Percentiles rank a stretch among this genome's conserved stretches.
Evolutionary conservation across 2,797 vertebrate genomes (phyloP).

Genomic region (Lindbergichthys nudifrons): DNA sequence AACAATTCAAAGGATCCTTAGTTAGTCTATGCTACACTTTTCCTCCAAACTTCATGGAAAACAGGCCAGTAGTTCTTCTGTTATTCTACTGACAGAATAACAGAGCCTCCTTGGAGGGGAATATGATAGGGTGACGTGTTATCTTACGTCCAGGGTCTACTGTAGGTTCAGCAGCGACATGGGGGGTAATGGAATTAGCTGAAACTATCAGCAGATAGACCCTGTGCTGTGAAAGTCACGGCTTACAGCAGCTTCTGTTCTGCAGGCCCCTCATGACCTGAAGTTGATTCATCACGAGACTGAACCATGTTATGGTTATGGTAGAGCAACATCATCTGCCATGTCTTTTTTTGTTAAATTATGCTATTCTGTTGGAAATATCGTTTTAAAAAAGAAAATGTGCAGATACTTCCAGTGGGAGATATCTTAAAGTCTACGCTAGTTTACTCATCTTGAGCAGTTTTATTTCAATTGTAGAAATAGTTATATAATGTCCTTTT

Average conservation of each 20-base stretch:
- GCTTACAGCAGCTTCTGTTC: conserved; percentile 10
- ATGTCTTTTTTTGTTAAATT: not conserved
- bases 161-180: conserved; percentile 8
- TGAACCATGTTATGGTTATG: not conserved
- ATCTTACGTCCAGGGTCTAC: not conserved
- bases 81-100: too few species aligned
- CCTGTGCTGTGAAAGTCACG: conserved; percentile 6
- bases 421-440: not conserved
- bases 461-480: not conserved
- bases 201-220: conserved; percentile 17
- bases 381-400: not conserved
- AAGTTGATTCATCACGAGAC: conserved; percentile 19
- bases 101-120: too few species aligned
- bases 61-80: too few species aligned
- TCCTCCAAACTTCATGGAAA: too few species aligned
- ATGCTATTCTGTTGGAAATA: not conserved
- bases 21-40: too few species aligned
- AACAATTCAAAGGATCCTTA: too few species aligned
- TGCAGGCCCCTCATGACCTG: conserved; percentile 4
- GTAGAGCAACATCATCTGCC: conserved; percentile 2
- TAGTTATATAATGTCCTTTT: not conserved
- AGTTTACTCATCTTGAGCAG: not conserved
- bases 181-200: conserved; percentile 14
- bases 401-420: not conserved
- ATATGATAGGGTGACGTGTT: too few species aligned